Evolutionary conservation across 1,140 invertebrate genomes (phyloP).

Genomic region (Drosophila yakuba): DNA sequence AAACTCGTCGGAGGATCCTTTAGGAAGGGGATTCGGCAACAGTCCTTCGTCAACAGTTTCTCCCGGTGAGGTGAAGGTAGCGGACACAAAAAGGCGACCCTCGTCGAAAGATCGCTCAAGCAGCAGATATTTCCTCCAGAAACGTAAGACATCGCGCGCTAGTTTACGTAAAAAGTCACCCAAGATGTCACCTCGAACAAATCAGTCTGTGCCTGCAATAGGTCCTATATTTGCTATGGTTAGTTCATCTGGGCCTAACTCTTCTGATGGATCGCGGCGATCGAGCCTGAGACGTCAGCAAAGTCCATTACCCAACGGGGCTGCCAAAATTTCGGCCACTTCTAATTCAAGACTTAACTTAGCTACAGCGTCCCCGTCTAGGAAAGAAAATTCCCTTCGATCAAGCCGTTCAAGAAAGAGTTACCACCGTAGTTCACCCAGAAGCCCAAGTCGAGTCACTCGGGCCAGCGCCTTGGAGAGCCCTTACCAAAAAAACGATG

Average conservation of each 20-base stretch:
- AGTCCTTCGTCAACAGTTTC: not conserved
- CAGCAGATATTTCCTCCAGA: not conserved
- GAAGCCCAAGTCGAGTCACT: not conserved
- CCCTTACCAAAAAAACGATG: not conserved
- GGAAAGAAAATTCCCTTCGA: not conserved
- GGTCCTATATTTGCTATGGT: not conserved
- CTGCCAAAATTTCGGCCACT: not conserved
- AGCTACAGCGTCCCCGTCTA: not conserved
- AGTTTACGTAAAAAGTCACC: slow-evolving; percentile 3
- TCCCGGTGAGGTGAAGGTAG: not conserved
- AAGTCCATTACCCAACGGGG: too few species aligned
- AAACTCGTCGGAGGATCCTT: too few species aligned
- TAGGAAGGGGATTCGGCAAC: too few species aligned
- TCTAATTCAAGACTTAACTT: not conserved
- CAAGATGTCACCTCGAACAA: not conserved
- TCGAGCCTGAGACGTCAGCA: not conserved
- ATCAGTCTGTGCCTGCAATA: too few species aligned
- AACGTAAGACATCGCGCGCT: not conserved
- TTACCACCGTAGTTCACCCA: not conserved
- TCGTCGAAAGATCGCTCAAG: not conserved
- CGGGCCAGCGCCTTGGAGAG: not conserved
- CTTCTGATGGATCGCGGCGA: not conserved
- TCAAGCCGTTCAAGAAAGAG: not conserved
- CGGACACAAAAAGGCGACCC: not conserved
- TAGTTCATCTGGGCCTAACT: not conserved